Base-by-base conservation (phyloP, 30 jellyfish, hydroid and myxozoan genomes). In the Aurelia sp. region DNA sequence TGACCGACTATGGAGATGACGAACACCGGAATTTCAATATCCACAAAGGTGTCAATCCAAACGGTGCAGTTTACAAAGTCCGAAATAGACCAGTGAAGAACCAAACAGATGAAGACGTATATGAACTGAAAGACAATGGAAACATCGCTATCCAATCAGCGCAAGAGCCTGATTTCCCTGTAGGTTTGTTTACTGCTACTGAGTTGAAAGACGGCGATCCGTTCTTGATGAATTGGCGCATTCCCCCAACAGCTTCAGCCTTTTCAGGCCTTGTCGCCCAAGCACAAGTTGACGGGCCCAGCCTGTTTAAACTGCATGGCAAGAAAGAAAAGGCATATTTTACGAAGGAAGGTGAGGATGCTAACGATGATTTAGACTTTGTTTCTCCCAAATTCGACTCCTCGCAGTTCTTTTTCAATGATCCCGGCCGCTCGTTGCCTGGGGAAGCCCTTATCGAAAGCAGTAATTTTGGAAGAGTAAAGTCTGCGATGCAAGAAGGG, bases 161-260 rank as follows among this genome's bases (percentile, higher is more conserved):
- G 13, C 76, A 66, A 27, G 91, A 67, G 44, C 84, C 84, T 16
- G 84, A 81, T 55, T 81, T 81, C 53, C 91, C 91, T 18, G 91
- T 9, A 3, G 91, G 91, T 59, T 71, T 81, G 27, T 18, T 57
- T 8, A 73, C 79, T 13, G 68, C 77, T 6, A 19, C 77, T 13
- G 62, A 18, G 1, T 7, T 53, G 12, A 73, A 52, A 13, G 76
- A 53, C 17, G 70, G 58, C 16, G 53, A n/a, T 13, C 74, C 76
- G 0, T 82, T 51, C 55, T 10, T 79, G n/a, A 31, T 67, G 57
- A 57, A 67, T 52, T 81, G 91, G 91, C 62, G 66, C 40, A 81
- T 81, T 35, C 91, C 91, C 21, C 84, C 91, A 9, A 66, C 84
- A 9, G 91, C 91, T 0, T 33, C 78, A 3, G 70, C 91, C 7